A percentile compares a stretch with the other conserved stretches of the same genome.
phyloP scores from a whole-genome alignment of 2,888 invertebrate genomes.

The Opisthograptis luteolata region DNA sequence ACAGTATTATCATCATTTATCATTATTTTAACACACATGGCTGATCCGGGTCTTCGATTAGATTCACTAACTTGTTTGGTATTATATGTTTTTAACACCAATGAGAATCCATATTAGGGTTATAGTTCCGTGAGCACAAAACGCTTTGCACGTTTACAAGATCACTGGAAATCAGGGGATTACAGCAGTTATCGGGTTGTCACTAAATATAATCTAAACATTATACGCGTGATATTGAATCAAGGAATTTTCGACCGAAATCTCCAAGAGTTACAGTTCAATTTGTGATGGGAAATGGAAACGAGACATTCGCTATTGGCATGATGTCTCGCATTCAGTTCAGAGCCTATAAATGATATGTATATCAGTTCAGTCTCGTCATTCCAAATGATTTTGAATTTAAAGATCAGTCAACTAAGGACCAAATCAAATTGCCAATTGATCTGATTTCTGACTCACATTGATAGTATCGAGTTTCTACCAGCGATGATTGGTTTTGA shows the following conservation, averaged over 20 bases:
- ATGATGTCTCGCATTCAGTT: not conserved
- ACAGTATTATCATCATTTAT: too few relatives aligned
- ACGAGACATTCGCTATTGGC: not conserved
- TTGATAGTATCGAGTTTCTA: not conserved
- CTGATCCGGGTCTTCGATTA: too few relatives aligned
- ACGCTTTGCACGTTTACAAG: too few relatives aligned
- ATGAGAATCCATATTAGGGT: slow-evolving; percentile 2
- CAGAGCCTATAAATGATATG: not conserved
- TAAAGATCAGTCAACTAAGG: too few relatives aligned
- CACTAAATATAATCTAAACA: not conserved
- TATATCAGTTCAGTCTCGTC: not conserved
- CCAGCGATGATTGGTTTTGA: not conserved
- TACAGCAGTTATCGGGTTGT: not conserved
- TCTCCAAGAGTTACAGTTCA: not conserved
- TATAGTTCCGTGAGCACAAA: not conserved
- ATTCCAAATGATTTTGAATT: not conserved
- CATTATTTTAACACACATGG: too few relatives aligned
- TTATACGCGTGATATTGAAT: not conserved
- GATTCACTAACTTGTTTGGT: not conserved
- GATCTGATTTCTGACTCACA: slow-evolving; percentile 5
- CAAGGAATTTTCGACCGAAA: not conserved
- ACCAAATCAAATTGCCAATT: slow-evolving; percentile 6
- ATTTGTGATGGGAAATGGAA: too few relatives aligned
- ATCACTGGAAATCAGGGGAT: not conserved
- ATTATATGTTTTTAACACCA: not conserved